Conservation (phyloP, 2,113 vertebrate species). For the Charina bottae region DNA sequence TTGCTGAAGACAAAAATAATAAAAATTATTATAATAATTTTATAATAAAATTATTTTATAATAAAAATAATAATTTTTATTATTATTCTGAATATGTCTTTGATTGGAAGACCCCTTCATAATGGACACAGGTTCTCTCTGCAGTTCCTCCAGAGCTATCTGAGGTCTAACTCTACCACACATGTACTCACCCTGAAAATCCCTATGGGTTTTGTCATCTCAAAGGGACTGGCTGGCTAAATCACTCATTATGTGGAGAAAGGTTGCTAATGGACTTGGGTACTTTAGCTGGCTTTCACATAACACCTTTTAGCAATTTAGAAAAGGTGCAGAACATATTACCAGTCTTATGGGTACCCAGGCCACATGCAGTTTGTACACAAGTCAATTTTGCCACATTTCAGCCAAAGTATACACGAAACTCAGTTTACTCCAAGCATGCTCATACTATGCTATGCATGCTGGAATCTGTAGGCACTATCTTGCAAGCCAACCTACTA, state of each 20-base stretch:
- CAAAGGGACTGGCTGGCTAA: constrained; percentile 52
- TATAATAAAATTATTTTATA: too few species aligned
- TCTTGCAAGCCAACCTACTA: background rate
- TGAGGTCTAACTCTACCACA: background rate
- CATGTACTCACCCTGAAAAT: background rate
- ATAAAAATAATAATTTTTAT: too few species aligned
- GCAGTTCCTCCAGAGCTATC: background rate
- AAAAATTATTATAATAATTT: too few species aligned
- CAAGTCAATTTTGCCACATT: background rate
- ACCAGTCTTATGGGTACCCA: background rate
- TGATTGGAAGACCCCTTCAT: background rate
- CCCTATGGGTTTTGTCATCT: constrained; percentile 43
- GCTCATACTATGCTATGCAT: background rate
- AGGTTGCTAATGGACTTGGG: constrained; percentile 20
- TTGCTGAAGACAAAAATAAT: too few species aligned
- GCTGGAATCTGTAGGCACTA: background rate
- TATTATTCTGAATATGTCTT: background rate
- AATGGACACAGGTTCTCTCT: background rate
- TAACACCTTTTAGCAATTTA: background rate
- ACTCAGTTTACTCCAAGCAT: background rate
- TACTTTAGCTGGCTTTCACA: background rate
- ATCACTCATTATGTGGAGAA: constrained; percentile 19
- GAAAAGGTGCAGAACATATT: background rate
- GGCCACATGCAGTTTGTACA: background rate
- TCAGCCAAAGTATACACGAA: background rate